A percentile compares a stretch with the other conserved stretches of the same genome.
phyloP scores from a whole-genome alignment of 1,140 invertebrate species.

The Aphidius ervi region DNA sequence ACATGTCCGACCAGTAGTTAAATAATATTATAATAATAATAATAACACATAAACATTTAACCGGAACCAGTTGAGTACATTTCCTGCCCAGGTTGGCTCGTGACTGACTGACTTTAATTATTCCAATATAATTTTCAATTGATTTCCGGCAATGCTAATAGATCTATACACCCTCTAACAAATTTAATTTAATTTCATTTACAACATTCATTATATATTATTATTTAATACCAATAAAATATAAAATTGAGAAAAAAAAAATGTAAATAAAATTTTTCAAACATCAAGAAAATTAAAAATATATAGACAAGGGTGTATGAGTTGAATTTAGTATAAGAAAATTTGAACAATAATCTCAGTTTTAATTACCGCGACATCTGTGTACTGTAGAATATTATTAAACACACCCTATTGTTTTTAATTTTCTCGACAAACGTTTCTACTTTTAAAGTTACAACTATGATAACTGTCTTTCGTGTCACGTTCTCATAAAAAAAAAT shows the following conservation, averaged over 20 bases:
- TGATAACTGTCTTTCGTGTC: conserved; percentile 35
- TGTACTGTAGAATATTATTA: conserved; percentile 39
- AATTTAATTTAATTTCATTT: background rate
- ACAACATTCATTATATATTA: too few species aligned
- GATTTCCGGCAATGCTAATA: too few species aligned
- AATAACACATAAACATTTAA: conserved; percentile 37
- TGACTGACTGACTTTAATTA: conserved; percentile 21
- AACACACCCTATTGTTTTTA: conserved; percentile 22
- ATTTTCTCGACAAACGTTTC: conserved; percentile 5
- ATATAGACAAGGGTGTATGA: too few species aligned
- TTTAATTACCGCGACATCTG: conserved; percentile 55
- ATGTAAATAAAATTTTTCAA: too few species aligned
- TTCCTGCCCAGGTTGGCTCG: conserved; percentile 36
- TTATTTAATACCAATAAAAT: too few species aligned
- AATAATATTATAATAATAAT: conserved; percentile 9
- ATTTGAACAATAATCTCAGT: conserved; percentile 49
- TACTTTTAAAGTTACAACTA: conserved; percentile 41
- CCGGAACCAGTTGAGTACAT: conserved; percentile 32
- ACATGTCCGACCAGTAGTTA: background rate
- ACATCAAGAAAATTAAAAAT: too few species aligned
- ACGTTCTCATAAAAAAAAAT: too few species aligned
- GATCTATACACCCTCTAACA: conserved; percentile 9
- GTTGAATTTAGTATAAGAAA: conserved; percentile 14
- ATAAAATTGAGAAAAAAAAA: too few species aligned
- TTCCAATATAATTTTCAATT: conserved; percentile 24